phyloP scores from a whole-genome alignment of 92 coral and sea anemone genomes.

The Epizoanthus scotinus region DNA sequence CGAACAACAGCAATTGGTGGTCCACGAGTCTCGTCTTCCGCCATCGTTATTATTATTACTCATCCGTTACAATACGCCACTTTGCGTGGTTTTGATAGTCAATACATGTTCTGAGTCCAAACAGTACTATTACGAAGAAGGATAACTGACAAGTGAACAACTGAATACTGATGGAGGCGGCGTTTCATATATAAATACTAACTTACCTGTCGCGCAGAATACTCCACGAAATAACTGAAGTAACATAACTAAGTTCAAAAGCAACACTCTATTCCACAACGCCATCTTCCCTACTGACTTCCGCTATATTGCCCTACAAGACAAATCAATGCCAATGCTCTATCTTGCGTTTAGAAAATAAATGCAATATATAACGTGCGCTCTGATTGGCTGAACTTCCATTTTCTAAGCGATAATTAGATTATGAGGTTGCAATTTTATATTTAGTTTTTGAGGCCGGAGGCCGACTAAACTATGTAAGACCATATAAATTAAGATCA shows the following conservation, averaged over 20 bases:
- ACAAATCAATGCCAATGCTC: constrained; percentile 32
- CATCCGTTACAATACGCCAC: neutral
- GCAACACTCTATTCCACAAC: constrained; percentile 12
- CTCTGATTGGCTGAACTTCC: too few relatives aligned
- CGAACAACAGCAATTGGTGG: constrained; percentile 2
- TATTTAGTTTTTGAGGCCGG: too few relatives aligned
- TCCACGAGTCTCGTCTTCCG: constrained; percentile 12
- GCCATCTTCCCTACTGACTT: constrained; percentile 20
- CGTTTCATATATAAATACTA: neutral
- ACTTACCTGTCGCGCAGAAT: constrained; percentile 16
- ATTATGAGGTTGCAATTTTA: too few relatives aligned
- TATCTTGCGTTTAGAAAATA: too few relatives aligned
- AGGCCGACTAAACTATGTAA: too few relatives aligned
- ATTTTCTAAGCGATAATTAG: too few relatives aligned
- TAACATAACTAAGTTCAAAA: constrained; percentile 7
- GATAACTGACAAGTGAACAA: constrained; percentile 18
- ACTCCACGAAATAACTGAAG: too few relatives aligned
- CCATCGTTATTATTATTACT: neutral
- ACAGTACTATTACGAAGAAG: neutral
- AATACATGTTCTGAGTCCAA: neutral
- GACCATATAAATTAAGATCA: too few relatives aligned
- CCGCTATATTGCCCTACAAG: constrained; percentile 32
- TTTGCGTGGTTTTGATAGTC: neutral
- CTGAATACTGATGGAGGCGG: neutral
- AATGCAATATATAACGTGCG: too few relatives aligned